These are phyloP conservation scores for Chauna torquata DNA, from an alignment of 2,113 vertebrate species.

Conservation along the genomic window DNA sequence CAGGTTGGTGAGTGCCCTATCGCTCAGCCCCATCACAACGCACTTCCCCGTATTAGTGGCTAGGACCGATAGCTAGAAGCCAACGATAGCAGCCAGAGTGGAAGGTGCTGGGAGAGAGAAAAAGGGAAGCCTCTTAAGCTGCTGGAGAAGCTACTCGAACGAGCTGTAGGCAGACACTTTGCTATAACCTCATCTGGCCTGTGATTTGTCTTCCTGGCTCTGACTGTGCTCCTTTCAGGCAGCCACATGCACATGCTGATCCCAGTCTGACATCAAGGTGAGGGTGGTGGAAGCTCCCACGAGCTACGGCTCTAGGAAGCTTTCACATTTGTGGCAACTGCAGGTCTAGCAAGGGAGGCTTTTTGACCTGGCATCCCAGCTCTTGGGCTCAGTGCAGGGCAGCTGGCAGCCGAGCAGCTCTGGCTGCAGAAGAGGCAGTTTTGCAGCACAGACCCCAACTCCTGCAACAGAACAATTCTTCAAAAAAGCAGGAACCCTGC, in stretches of 20 bases:
- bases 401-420: not conserved
- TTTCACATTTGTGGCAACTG: not conserved
- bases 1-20: not conserved
- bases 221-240: not conserved
- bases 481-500: not conserved
- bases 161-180: not conserved
- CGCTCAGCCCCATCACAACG: fast-evolving
- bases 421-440: not conserved
- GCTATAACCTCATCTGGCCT: not conserved
- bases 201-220: not conserved
- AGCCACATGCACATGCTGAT: not conserved
- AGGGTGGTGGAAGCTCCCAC: not conserved
- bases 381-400: not conserved
- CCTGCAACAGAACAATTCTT: not conserved
- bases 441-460: not conserved
- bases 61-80: not conserved
- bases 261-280: not conserved
- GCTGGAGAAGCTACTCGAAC: not conserved
- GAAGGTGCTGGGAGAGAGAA: not conserved
- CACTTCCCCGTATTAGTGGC: not conserved
- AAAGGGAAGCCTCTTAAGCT: not conserved
- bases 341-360: not conserved
- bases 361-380: not conserved
- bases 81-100: not conserved
- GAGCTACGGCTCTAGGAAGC: fast-evolving